Evolutionary conservation across 1,140 invertebrate genomes (phyloP).

Genomic region (Yoshiicerus persimilis): DNA sequence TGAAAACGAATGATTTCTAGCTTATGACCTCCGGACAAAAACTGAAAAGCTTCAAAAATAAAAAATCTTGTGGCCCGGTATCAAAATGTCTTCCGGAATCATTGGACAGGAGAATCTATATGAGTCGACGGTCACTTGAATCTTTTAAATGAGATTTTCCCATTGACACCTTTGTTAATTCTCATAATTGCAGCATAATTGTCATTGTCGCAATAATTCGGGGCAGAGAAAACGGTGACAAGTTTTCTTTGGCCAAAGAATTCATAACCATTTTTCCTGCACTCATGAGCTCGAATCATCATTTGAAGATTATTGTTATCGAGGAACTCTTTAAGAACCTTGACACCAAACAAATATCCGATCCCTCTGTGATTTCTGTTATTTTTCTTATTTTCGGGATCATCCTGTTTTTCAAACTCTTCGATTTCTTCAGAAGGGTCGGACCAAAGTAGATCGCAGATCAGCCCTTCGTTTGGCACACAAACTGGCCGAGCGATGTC

Average conservation of each 20-base stretch:
- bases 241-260: constrained; percentile 52
- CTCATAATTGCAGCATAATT: constrained; percentile 63
- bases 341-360: neutral
- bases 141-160: neutral
- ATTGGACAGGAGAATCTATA: too few species aligned
- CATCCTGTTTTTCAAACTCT: constrained; percentile 57
- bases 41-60: too few species aligned
- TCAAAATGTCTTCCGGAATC: too few species aligned
- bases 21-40: too few species aligned
- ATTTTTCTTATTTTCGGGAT: constrained; percentile 51
- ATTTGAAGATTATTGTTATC: constrained; percentile 54
- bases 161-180: neutral
- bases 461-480: constrained; percentile 54
- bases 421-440: constrained; percentile 54
- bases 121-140: too few species aligned
- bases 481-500: constrained; percentile 53
- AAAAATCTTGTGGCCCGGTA: too few species aligned
- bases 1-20: too few species aligned
- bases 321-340: constrained; percentile 50
- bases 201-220: constrained; percentile 58
- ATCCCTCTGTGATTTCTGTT: constrained; percentile 57
- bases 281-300: constrained; percentile 56
- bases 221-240: constrained; percentile 52
- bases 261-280: constrained; percentile 43
- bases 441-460: constrained; percentile 51